phyloP scores from a whole-genome alignment of 2,113 vertebrate genomes.

The Microtus richardsoni region DNA sequence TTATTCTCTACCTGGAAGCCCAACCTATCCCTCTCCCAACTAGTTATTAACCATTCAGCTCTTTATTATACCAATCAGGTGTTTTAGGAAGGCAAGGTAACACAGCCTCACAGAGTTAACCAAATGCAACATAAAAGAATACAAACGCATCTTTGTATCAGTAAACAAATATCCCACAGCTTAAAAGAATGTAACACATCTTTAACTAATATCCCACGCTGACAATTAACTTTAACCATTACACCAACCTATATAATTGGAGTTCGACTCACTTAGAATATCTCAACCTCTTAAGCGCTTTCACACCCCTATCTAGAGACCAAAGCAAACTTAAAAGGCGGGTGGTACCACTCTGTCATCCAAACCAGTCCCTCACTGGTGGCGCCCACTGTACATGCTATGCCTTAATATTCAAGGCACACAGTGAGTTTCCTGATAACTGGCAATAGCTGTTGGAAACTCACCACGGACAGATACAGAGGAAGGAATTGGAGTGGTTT shows the following conservation, averaged over 20 bases:
- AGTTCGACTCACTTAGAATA: background rate
- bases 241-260: background rate
- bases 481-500: background rate
- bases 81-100: background rate
- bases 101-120: background rate
- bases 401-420: background rate
- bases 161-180: background rate
- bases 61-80: background rate
- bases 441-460: background rate
- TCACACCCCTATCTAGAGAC: background rate
- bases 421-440: background rate
- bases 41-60: background rate
- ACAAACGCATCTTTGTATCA: background rate
- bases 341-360: background rate
- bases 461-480: background rate
- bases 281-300: background rate
- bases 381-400: rapidly evolving
- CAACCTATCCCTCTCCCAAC: background rate
- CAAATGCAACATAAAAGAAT: background rate
- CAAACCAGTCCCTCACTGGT: background rate
- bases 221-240: background rate
- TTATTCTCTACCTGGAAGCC: background rate
- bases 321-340: background rate
- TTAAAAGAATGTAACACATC: background rate
- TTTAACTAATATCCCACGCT: background rate